A percentile compares a stretch with the other conserved stretches of the same genome.
Evolutionary conservation across 2,113 vertebrate genomes (phyloP).

Genomic region (Rostratula benghalensis): DNA sequence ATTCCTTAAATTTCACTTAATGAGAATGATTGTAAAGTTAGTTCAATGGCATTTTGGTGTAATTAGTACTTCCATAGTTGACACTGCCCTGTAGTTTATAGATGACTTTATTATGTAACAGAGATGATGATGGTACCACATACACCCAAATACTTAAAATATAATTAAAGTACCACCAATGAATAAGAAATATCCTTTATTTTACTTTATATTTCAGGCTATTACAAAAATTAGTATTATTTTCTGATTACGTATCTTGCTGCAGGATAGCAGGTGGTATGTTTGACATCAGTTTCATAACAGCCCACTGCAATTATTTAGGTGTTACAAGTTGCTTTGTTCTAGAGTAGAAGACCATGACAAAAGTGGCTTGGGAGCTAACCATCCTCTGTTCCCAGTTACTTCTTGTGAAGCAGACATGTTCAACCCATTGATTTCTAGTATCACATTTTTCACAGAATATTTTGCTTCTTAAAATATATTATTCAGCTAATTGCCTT

Average conservation of each 20-base stretch:
- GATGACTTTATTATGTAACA: neutral
- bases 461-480: neutral
- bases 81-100: neutral
- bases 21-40: neutral
- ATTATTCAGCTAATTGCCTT: neutral
- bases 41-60: neutral
- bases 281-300: neutral
- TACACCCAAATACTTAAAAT: neutral
- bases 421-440: neutral
- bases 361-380: neutral
- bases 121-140: neutral
- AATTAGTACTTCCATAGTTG: neutral
- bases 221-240: neutral
- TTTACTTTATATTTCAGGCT: neutral
- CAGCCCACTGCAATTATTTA: neutral
- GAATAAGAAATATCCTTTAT: neutral
- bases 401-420: neutral
- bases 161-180: neutral
- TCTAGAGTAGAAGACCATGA: accelerated
- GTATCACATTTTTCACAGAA: neutral
- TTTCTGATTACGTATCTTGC: neutral
- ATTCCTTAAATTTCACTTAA: neutral
- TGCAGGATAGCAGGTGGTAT: neutral
- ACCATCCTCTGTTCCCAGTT: neutral
- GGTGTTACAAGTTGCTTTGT: neutral